Conservation (phyloP, 2,113 vertebrate genomes). For the Xenotilapia caudafasciata region DNA sequence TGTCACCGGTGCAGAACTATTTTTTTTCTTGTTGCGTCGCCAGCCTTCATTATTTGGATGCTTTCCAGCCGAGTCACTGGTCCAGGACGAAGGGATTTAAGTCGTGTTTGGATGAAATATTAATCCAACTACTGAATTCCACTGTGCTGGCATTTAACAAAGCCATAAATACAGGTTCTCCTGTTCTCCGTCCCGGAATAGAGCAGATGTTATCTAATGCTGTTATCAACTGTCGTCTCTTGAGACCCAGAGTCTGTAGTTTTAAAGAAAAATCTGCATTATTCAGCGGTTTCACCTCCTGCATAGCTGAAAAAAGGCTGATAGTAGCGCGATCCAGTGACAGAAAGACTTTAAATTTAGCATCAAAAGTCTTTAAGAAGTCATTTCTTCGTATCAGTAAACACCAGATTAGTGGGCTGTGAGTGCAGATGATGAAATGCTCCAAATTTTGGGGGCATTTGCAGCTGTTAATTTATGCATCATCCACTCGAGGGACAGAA, state of each 20-base stretch:
- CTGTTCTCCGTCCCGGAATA: neutral
- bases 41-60: neutral
- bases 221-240: neutral
- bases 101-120: neutral
- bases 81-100: neutral
- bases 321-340: neutral
- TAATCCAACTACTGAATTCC: neutral
- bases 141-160: neutral
- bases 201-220: neutral
- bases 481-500: neutral
- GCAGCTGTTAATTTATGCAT: neutral
- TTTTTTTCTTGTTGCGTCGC: neutral
- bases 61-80: neutral
- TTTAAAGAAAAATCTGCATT: slow-evolving; percentile 15
- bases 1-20: neutral
- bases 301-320: neutral
- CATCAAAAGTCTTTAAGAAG: neutral
- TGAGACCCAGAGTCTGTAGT: neutral
- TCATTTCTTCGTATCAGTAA: neutral
- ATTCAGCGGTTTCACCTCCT: neutral
- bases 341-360: neutral
- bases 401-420: neutral
- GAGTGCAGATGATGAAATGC: neutral
- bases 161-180: neutral
- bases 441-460: neutral